Conservation (phyloP, 2,113 vertebrate species). For the Lophura nycthemera region DNA sequence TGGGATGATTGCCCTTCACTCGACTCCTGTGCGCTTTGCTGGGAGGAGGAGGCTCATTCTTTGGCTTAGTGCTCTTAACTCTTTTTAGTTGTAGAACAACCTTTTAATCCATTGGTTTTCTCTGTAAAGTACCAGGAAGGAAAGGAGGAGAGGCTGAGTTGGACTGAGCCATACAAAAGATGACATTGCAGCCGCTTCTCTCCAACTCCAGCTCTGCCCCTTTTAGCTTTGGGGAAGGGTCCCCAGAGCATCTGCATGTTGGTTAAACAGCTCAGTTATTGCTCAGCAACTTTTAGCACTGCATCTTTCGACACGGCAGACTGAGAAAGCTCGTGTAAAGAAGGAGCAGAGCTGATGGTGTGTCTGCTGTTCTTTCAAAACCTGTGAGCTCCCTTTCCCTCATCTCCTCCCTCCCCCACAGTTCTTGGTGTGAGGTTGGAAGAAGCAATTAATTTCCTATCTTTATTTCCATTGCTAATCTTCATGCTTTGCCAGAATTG, state of each 20-base stretch:
- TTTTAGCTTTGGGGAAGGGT: background rate
- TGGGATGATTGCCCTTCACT: background rate
- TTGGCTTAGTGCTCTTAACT: background rate
- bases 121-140: background rate
- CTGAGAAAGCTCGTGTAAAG: no score
- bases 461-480: background rate
- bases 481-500: background rate
- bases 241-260: background rate
- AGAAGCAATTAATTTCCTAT: background rate
- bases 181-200: background rate
- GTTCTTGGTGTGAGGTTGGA: accelerated
- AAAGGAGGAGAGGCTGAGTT: accelerated
- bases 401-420: no score
- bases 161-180: background rate
- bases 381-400: accelerated
- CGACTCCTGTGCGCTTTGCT: background rate
- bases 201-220: background rate
- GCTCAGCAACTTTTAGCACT: accelerated
- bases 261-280: accelerated
- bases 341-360: background rate
- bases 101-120: accelerated
- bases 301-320: accelerated
- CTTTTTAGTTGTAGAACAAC: background rate
- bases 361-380: accelerated
- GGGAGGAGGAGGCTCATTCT: accelerated